Evolutionary conservation across 2,113 vertebrate species (phyloP), one percentile per base, ranked within the genome.

Genomic region (Ceuthmochares aereus): DNA sequence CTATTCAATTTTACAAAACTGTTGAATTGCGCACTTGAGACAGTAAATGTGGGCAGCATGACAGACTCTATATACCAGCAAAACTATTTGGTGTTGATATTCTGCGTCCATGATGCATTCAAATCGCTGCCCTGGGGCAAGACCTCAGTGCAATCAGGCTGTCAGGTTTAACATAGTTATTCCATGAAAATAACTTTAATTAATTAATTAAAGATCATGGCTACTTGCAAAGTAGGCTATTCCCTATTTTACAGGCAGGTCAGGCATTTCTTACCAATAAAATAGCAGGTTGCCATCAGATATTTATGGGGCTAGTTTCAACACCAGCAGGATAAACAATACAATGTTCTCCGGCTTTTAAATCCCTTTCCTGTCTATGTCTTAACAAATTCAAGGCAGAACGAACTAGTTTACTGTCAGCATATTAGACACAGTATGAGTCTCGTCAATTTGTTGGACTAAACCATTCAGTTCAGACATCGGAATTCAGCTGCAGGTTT

Each of bases 1-100:
- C 79, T 95, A 94, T 92, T 92, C 96, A 89, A 88, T 95, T 96
- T 92, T 95, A 95, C 74, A 94, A 97, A 97, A 96, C 87, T 94
- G 95, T 94, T 95, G 92, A 89, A 95, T 96, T 95, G 95, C 81
- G 81, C 94, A 76, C 94, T 96, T 76, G 94, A 94, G 95, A 97
- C 77, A 54, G 77, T 76, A 92, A 94, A 95, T 89, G 93, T 58
- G 86, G 95, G 87, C 93, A 97, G 93, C 49, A 86, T 85, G 90
- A 97, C 78, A 93, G 45, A 77, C 36, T 76, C 95, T 92, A 93
- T 89, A 93, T 91, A 95, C 91, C 58, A 91, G 68, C 56, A 87
- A 96, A 95, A 94, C 67, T 91, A 83, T 89, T 84, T 69, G 47
- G 21, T 88, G 77, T 90, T 89, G 78, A 63, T 93, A 90, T 92